These are phyloP conservation scores for Heliconius hermathena DNA, from an alignment of 1,140 invertebrate genomes.

Conservation along the genomic window DNA sequence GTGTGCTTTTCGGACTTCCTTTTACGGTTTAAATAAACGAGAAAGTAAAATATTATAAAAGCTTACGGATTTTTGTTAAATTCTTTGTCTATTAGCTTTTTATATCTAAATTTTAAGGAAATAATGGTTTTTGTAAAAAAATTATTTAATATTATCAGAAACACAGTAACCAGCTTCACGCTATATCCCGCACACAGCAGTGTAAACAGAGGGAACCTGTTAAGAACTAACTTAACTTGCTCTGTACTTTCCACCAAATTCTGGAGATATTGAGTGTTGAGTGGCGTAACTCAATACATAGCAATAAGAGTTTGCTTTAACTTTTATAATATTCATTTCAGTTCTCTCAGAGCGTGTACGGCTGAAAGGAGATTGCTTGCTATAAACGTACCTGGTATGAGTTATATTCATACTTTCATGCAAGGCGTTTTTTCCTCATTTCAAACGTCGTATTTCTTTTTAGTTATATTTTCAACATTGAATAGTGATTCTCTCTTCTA, in stretches of 20 bases:
- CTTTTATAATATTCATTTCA: constrained; percentile 11
- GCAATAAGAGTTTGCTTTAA: not conserved
- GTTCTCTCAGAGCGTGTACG: not conserved
- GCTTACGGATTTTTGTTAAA: no score
- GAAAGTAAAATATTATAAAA: not conserved
- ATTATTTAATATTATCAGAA: no score
- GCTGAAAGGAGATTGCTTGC: not conserved
- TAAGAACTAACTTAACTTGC: not conserved
- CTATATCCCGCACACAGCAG: not conserved
- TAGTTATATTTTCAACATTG: not conserved
- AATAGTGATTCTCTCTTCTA: not conserved
- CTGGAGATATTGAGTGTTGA: not conserved
- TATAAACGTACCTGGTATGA: not conserved
- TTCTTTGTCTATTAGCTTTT: no score
- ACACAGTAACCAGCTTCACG: not conserved
- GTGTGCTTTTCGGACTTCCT: not conserved
- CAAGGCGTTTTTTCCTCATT: not conserved
- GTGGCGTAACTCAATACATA: not conserved
- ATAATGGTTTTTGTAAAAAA: no score
- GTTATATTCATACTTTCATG: constrained; percentile 6
- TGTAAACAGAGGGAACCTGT: not conserved
- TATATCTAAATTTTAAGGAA: no score
- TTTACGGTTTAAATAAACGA: not conserved
- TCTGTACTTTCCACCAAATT: not conserved
- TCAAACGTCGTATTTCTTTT: not conserved